Percentiles rank a stretch among this genome's conserved stretches.
phyloP scores from a whole-genome alignment of 2,888 invertebrate species.

The Drosophila prostipennis region DNA sequence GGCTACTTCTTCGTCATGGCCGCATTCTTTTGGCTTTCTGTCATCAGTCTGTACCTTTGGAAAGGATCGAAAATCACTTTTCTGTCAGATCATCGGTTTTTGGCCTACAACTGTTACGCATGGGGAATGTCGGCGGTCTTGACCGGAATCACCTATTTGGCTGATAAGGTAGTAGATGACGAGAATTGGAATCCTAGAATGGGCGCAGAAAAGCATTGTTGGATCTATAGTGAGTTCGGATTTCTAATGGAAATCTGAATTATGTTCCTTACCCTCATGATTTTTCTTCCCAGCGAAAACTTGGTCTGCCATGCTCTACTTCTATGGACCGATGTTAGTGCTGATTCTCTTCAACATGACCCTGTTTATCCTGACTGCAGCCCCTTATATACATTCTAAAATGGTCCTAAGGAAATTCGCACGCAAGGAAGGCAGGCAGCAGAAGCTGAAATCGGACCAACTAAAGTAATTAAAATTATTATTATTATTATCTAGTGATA shows the following conservation, averaged over 20 bases:
- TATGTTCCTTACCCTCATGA: background rate
- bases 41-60: constrained; percentile 94
- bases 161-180: constrained; percentile 65
- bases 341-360: constrained; percentile 74
- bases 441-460: background rate
- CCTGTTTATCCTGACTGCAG: constrained; percentile 77
- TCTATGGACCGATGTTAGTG: constrained; percentile 76
- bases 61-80: constrained; percentile 85
- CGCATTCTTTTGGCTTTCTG: constrained; percentile 93
- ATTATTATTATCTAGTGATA: too few species aligned
- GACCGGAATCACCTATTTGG: constrained; percentile 61
- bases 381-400: constrained; percentile 40
- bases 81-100: constrained; percentile 58
- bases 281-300: constrained; percentile 44
- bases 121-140: constrained; percentile 75
- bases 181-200: constrained; percentile 85
- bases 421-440: background rate
- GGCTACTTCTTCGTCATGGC: constrained; percentile 89
- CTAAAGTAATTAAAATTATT: background rate
- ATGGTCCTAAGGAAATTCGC: background rate
- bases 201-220: constrained; percentile 85
- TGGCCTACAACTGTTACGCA: constrained; percentile 73
- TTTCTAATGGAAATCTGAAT: background rate
- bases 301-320: constrained; percentile 79
- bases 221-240: constrained; percentile 85